Evolutionary conservation across 1,140 invertebrate species (phyloP).

Genomic region (Drosophila parabipectinata): DNA sequence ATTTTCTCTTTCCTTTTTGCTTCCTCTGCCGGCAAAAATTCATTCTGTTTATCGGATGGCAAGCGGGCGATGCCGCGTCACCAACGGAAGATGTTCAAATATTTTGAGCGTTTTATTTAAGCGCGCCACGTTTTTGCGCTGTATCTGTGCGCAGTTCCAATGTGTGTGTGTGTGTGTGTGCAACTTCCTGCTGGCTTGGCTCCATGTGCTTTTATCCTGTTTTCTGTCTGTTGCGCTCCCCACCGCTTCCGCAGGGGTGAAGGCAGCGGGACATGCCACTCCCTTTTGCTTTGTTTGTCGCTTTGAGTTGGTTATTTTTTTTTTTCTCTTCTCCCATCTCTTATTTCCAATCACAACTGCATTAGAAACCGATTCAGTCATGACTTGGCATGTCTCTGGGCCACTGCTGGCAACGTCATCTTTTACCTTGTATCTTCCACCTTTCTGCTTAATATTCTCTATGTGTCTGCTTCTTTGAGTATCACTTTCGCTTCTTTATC

Average conservation of each 20-base stretch:
- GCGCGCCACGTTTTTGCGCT: constrained; percentile 66
- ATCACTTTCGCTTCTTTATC: constrained; percentile 71
- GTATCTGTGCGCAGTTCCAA: not conserved
- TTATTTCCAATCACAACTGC: constrained; percentile 1
- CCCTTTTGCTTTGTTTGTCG: constrained; percentile 54
- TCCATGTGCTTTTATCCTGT: constrained; percentile 62
- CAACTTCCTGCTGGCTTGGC: constrained; percentile 65
- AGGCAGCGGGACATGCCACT: constrained; percentile 44
- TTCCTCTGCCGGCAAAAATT: constrained; percentile 49
- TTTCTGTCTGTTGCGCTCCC: constrained; percentile 49
- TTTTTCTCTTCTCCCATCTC: not conserved
- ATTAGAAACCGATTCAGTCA: constrained; percentile 31
- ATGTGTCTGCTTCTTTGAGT: constrained; percentile 24
- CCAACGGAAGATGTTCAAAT: constrained; percentile 43
- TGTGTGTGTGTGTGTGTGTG: constrained; percentile 36
- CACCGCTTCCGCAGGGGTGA: constrained; percentile 25
- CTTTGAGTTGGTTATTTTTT: not conserved
- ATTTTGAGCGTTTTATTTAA: constrained; percentile 54
- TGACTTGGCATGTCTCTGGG: constrained; percentile 10
- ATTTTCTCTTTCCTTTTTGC: constrained; percentile 24
- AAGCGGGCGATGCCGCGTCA: constrained; percentile 65
- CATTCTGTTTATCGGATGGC: constrained; percentile 48
- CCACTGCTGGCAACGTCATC: constrained; percentile 44
- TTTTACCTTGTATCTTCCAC: constrained; percentile 18
- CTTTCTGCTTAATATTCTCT: constrained; percentile 44